Evolutionary conservation across 2,113 vertebrate species (phyloP).

Genomic region (Mesoclemmys tuberculata): DNA sequence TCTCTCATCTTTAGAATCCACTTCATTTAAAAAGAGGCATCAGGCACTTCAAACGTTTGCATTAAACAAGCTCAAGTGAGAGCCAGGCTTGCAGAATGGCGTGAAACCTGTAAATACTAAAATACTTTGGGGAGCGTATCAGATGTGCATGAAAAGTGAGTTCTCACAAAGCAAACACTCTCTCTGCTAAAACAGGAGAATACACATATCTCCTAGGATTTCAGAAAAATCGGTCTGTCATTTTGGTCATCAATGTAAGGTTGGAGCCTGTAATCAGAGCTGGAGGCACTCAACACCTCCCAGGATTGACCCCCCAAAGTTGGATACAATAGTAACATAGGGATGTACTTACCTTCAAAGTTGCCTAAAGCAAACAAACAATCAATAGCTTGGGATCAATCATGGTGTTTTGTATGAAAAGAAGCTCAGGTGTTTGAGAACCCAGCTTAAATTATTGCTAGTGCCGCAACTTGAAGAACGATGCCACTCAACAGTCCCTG

Average conservation of each 20-base stretch:
- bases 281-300: not conserved
- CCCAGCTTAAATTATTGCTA: not conserved
- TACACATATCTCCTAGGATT: not conserved
- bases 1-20: not conserved
- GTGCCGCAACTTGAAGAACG: not conserved
- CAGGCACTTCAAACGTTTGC: not conserved
- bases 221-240: not conserved
- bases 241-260: not conserved
- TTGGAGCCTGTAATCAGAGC: not conserved
- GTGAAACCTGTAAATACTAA: not conserved
- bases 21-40: not conserved
- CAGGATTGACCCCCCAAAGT: not conserved
- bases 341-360: not conserved
- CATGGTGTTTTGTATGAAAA: not conserved
- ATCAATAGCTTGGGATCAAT: not conserved
- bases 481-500: not conserved
- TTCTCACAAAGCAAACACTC: not conserved
- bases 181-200: not conserved
- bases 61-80: not conserved
- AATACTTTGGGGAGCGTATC: not conserved
- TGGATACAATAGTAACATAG: not conserved
- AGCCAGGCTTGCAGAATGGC: not conserved
- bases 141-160: not conserved
- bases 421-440: not conserved
- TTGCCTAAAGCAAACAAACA: not conserved